Evolutionary conservation across 2,113 vertebrate genomes (phyloP).

Genomic region (Heteronetta atricapilla): DNA sequence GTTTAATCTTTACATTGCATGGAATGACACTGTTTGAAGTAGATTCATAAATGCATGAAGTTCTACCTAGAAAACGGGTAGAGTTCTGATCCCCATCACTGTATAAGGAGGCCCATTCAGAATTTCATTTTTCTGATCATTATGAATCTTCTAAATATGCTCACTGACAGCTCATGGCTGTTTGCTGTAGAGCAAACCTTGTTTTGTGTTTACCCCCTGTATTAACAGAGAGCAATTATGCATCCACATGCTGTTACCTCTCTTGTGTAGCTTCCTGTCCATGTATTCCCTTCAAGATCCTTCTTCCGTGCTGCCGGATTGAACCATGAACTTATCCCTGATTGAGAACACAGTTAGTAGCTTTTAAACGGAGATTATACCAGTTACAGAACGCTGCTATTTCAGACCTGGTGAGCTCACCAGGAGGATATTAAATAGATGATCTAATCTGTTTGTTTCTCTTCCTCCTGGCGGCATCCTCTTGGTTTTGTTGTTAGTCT

Average conservation of each 20-base stretch:
- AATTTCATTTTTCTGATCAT: not conserved
- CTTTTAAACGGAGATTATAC: constrained; percentile 1
- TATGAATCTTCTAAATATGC: not conserved
- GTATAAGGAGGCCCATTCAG: not conserved
- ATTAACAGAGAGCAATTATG: not conserved
- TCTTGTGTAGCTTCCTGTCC: not conserved
- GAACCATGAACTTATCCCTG: not conserved
- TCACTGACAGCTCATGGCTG: not conserved
- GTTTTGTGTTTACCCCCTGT: not conserved
- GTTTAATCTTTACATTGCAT: not conserved
- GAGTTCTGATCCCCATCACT: not conserved
- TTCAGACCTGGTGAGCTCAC: constrained; percentile 37
- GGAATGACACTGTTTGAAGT: not conserved
- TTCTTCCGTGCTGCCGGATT: not conserved
- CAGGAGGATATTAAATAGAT: constrained; percentile 39
- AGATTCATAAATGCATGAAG: not conserved
- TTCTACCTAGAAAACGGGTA: not conserved
- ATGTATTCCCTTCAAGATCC: not conserved
- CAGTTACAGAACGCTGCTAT: constrained; percentile 9
- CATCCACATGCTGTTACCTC: not conserved
- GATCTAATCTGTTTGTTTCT: constrained; percentile 39
- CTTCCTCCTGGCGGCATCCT: constrained; percentile 19
- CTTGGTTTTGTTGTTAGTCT: constrained; percentile 34
- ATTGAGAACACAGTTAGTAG: not conserved
- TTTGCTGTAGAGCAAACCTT: not conserved